Evolutionary conservation across 2,797 vertebrate species (phyloP).

Genomic region (Rhodeus uyekii): DNA sequence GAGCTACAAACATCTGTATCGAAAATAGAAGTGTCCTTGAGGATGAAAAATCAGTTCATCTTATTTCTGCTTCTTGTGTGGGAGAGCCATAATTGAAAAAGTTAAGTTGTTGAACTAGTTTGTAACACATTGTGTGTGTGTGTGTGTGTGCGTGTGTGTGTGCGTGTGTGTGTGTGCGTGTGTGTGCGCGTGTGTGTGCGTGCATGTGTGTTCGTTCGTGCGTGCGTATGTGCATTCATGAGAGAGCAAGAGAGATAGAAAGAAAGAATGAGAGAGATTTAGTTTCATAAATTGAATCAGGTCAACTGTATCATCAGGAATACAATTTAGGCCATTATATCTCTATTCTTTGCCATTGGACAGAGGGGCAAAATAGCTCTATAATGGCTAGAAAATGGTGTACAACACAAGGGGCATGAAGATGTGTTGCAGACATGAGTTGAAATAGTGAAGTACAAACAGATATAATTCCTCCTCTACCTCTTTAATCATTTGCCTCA

Average conservation of each 20-base stretch:
- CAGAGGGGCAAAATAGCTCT: neutral
- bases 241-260: too few species aligned
- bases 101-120: constrained; percentile 33
- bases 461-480: constrained; percentile 50
- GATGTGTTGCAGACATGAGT: constrained; percentile 34
- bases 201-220: too few species aligned
- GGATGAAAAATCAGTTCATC: constrained; percentile 41
- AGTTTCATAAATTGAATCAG: constrained; percentile 42
- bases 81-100: constrained; percentile 37
- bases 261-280: neutral
- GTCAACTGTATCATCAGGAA: constrained; percentile 35
- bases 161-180: neutral
- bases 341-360: constrained; percentile 27
- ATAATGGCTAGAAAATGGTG: constrained; percentile 21
- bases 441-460: constrained; percentile 44
- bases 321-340: constrained; percentile 48
- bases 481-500: constrained; percentile 52
- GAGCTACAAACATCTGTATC: constrained; percentile 39
- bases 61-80: constrained; percentile 35
- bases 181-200: neutral
- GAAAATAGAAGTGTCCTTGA: constrained; percentile 41
- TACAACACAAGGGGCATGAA: constrained; percentile 3
- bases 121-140: neutral
- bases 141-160: neutral
- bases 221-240: too few species aligned